These are phyloP conservation scores for Galagoides demidoff DNA, from an alignment of 2,797 vertebrate genomes.

Conservation along the genomic window DNA sequence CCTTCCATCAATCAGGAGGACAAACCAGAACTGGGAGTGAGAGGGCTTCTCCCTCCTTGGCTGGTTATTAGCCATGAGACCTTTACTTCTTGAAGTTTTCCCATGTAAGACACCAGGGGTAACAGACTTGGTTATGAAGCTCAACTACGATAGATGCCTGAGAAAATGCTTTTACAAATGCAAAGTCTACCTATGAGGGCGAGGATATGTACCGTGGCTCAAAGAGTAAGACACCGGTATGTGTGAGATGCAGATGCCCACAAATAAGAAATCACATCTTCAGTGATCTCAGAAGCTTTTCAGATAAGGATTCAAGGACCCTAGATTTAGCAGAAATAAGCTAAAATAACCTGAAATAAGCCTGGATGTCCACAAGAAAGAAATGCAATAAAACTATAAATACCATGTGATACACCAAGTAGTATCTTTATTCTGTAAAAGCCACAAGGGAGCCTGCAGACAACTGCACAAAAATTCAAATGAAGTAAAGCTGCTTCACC, in stretches of 20 bases:
- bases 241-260: not conserved
- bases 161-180: not conserved
- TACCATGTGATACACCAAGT: not conserved
- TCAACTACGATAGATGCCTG: not conserved
- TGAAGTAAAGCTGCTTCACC: not conserved
- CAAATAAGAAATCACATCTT: not conserved
- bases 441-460: not conserved
- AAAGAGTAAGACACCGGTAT: not conserved
- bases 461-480: not conserved
- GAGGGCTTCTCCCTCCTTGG: not conserved
- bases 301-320: not conserved
- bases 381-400: not conserved
- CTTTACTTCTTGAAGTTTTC: not conserved
- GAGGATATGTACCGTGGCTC: not conserved
- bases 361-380: not conserved
- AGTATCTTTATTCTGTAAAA: not conserved
- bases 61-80: not conserved
- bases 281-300: not conserved
- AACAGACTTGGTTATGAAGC: not conserved
- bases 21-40: not conserved
- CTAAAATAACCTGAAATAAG: too few relatives aligned
- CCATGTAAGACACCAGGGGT: not conserved
- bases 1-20: not conserved
- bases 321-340: constrained; percentile 39
- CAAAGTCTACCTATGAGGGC: not conserved